Conservation (phyloP, 2,888 invertebrate species). For the Lymantria monacha region DNA sequence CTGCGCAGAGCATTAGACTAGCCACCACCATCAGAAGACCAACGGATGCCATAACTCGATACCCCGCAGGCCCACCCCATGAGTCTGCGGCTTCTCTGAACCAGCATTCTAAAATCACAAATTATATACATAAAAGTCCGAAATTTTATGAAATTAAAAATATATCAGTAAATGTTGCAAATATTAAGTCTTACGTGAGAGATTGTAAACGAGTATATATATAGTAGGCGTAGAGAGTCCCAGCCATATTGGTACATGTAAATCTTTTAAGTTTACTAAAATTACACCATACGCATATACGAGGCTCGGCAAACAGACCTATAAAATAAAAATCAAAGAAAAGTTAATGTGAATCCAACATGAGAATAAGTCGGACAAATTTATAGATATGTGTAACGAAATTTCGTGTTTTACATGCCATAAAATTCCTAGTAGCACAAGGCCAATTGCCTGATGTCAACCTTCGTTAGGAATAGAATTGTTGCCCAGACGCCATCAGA, state of each 20-base stretch:
- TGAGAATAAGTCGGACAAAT: no score
- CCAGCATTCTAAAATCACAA: slow-evolving; percentile 65
- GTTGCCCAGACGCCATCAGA: no score
- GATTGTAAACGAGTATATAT: slow-evolving; percentile 58
- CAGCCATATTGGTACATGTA: slow-evolving; percentile 60
- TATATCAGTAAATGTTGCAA: no score
- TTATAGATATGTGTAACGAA: no score
- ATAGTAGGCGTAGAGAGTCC: slow-evolving; percentile 62
- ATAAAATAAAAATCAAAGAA: slow-evolving; percentile 23
- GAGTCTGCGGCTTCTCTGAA: slow-evolving; percentile 76
- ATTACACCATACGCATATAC: slow-evolving; percentile 70
- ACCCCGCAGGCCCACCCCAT: slow-evolving; percentile 66
- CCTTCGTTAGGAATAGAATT: no score
- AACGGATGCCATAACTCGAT: slow-evolving; percentile 61
- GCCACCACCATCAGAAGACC: slow-evolving; percentile 56
- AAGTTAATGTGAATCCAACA: no score
- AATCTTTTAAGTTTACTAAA: slow-evolving; percentile 53
- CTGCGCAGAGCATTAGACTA: slow-evolving; percentile 57
- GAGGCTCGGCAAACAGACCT: slow-evolving; percentile 68
- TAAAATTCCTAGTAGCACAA: no score
- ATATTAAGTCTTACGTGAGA: slow-evolving; percentile 61
- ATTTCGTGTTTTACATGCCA: no score
- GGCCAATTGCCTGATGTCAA: no score
- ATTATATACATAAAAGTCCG: background rate
- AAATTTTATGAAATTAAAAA: background rate